A percentile compares a stretch with the other conserved stretches of the same genome.
Conservation (phyloP, 2,888 invertebrate species). For the Galeruca laticollis region DNA sequence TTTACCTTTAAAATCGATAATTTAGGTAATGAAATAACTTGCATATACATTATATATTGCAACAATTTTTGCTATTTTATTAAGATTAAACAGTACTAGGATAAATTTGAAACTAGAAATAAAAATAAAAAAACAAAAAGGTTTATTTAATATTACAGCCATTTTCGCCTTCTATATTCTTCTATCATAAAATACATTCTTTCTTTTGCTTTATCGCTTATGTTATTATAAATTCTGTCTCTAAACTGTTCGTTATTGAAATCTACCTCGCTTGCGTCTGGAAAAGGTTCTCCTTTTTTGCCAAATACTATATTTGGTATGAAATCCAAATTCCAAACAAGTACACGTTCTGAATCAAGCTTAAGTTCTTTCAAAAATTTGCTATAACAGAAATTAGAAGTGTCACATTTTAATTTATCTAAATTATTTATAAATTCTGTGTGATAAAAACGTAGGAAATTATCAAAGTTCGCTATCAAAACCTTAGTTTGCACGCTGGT, state of each 20-base stretch:
- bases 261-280: neutral
- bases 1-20: too few species aligned
- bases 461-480: constrained; percentile 15
- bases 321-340: constrained; percentile 62
- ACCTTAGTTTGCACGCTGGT: constrained; percentile 26
- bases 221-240: neutral
- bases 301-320: constrained; percentile 56
- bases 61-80: too few species aligned
- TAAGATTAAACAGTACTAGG: too few species aligned
- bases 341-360: constrained; percentile 58
- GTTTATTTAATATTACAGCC: too few species aligned
- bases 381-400: constrained; percentile 53
- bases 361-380: constrained; percentile 63
- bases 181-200: neutral
- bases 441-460: constrained; percentile 25
- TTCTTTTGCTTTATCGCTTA: constrained; percentile 56
- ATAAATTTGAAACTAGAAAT: too few species aligned
- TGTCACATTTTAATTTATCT: constrained; percentile 21
- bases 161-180: neutral
- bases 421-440: constrained; percentile 17
- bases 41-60: too few species aligned
- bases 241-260: neutral
- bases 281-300: constrained; percentile 32
- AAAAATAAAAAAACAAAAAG: too few species aligned
- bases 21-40: too few species aligned